These are phyloP conservation scores for Rhaphigaster nebulosa DNA, from an alignment of 2,888 invertebrate genomes.

Conservation along the genomic window DNA sequence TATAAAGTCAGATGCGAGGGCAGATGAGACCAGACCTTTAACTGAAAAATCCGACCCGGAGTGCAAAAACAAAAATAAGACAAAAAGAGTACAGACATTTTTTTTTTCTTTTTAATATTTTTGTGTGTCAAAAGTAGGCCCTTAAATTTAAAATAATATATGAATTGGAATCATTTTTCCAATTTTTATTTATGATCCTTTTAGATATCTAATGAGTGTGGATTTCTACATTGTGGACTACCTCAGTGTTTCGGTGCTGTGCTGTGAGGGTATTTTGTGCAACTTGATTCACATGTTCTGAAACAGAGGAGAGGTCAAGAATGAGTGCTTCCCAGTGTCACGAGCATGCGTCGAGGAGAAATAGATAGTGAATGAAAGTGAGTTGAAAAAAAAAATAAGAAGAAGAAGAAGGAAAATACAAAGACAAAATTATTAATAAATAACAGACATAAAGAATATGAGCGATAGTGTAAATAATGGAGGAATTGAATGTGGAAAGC, in stretches of 20 bases:
- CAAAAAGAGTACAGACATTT: conserved; percentile 6
- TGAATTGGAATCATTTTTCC: conserved; percentile 38
- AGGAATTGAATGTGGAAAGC: conserved; percentile 29
- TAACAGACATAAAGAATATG: conserved; percentile 9
- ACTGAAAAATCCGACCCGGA: conserved; percentile 64
- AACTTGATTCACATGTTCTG: conserved; percentile 57
- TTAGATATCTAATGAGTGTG: conserved; percentile 53
- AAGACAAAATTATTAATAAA: conserved; percentile 37
- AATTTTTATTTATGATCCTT: conserved; percentile 54
- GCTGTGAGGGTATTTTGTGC: conserved; percentile 58
- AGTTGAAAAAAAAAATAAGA: not conserved
- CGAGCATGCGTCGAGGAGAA: conserved; percentile 53
- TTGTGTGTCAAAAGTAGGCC: conserved; percentile 16
- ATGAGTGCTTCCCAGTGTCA: conserved; percentile 56
- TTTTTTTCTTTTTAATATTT: not conserved
- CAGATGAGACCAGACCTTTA: conserved; percentile 62
- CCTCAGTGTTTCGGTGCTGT: conserved; percentile 58
- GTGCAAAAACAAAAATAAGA: conserved; percentile 38
- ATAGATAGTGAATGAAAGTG: conserved; percentile 24
- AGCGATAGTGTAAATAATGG: conserved; percentile 43
- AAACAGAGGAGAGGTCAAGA: conserved; percentile 57
- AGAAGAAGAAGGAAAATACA: conserved; percentile 50
- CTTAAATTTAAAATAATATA: not conserved
- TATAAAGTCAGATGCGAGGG: conserved; percentile 61
- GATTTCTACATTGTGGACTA: conserved; percentile 60